A percentile compares a stretch with the other conserved stretches of the same genome.
Conservation (phyloP, 2,797 vertebrate species). For the Pipistrellus pygmaeus region DNA sequence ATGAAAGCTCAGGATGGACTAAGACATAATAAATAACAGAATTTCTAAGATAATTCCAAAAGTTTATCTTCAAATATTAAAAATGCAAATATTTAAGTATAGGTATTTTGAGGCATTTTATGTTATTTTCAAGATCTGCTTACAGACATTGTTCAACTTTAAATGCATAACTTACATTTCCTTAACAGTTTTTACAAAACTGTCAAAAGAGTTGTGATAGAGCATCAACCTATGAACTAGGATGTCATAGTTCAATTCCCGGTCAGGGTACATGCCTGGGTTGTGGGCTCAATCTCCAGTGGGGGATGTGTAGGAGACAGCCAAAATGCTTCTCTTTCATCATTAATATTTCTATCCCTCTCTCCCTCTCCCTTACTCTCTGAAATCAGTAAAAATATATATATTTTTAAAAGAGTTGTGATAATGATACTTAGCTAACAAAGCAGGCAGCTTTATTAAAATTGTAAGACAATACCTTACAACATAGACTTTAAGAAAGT, state of each 20-base stretch:
- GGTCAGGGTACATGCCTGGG: too few species aligned
- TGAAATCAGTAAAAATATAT: too few species aligned
- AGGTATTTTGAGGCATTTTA: slow-evolving; percentile 45
- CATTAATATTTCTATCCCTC: too few species aligned
- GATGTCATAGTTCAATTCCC: too few species aligned
- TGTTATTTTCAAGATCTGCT: slow-evolving; percentile 25
- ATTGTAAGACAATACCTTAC: background rate
- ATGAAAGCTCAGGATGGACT: slow-evolving; percentile 27
- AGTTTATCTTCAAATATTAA: slow-evolving; percentile 49
- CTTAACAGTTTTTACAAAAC: slow-evolving; percentile 14
- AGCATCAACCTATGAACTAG: too few species aligned
- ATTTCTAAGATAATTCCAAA: slow-evolving; percentile 55
- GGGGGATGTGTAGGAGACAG: too few species aligned
- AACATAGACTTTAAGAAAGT: slow-evolving; percentile 38
- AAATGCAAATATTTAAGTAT: slow-evolving; percentile 47
- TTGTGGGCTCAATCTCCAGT: too few species aligned
- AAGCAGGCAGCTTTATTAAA: slow-evolving; percentile 51
- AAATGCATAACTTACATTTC: background rate
- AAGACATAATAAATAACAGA: slow-evolving; percentile 34
- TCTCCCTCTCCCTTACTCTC: too few species aligned
- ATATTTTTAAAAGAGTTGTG: background rate
- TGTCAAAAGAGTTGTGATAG: background rate
- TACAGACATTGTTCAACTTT: slow-evolving; percentile 41
- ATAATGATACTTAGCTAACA: slow-evolving; percentile 34
- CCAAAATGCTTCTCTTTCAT: too few species aligned